Conservation (phyloP, 2,797 vertebrate genomes). For the Smutsia temminckii region DNA sequence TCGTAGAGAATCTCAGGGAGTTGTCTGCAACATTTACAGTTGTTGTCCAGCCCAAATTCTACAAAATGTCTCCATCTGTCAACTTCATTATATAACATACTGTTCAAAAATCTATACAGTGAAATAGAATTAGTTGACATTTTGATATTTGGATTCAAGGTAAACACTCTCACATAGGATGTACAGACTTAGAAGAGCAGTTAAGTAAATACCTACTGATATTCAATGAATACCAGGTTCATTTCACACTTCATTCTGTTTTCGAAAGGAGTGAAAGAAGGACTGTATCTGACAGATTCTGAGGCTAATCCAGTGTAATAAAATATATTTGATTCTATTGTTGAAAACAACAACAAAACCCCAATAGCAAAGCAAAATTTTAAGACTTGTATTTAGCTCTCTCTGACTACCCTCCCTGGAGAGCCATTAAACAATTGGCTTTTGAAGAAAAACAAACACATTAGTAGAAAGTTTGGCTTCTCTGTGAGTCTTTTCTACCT, state of each 20-base stretch:
- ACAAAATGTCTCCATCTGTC: not conserved
- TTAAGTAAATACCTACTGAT: not conserved
- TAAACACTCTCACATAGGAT: not conserved
- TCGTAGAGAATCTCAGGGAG: not conserved
- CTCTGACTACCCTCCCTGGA: conserved; percentile 6
- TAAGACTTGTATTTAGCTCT: conserved; percentile 44
- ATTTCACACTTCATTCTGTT: conserved; percentile 8
- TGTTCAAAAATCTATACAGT: not conserved
- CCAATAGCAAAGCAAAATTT: conserved; percentile 36
- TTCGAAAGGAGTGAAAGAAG: conserved; percentile 7
- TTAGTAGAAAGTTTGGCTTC: conserved; percentile 8
- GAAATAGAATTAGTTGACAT: conserved; percentile 24
- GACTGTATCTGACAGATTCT: not conserved
- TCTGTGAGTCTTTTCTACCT: not conserved
- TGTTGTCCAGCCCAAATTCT: not conserved
- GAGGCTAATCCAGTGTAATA: not conserved
- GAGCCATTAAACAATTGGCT: conserved; percentile 43
- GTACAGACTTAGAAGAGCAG: not conserved
- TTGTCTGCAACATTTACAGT: not conserved
- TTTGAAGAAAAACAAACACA: conserved; percentile 70
- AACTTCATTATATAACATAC: not conserved
- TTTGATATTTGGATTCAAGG: not conserved
- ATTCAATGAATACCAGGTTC: not conserved
- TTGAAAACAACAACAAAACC: not conserved
- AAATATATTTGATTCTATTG: conserved; percentile 32